Percentiles rank a stretch among this genome's conserved stretches.
Evolutionary conservation across 2,797 vertebrate genomes (phyloP).

Genomic region (Callimico goeldii): DNA sequence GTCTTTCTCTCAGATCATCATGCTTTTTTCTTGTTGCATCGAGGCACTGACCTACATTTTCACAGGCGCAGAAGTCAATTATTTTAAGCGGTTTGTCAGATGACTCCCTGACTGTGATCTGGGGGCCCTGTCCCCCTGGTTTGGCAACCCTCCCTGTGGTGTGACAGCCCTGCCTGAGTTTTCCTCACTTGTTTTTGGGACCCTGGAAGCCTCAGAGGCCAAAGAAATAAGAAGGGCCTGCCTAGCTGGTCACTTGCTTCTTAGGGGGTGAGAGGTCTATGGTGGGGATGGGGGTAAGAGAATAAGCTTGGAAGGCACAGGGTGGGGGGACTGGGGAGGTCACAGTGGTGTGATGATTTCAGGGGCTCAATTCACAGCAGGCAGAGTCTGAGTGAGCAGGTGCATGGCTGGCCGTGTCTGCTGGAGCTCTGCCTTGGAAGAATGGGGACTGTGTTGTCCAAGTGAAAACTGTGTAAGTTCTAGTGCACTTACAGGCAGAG

Average conservation of each 20-base stretch:
- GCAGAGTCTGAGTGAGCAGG: not conserved
- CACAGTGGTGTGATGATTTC: not conserved
- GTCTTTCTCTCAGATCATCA: constrained; percentile 75
- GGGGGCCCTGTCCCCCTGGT: not conserved
- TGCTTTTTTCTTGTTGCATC: constrained; percentile 74
- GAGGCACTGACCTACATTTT: constrained; percentile 83
- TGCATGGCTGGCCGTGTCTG: fast-evolving
- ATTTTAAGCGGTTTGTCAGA: constrained; percentile 76
- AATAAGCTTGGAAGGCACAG: not conserved
- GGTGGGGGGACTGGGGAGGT: fast-evolving
- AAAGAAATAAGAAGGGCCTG: not conserved
- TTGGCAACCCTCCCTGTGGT: not conserved
- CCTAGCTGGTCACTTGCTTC: not conserved
- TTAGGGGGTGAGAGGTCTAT: not conserved
- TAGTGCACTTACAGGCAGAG: not conserved
- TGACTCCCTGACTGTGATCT: not conserved
- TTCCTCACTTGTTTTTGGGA: too few species aligned
- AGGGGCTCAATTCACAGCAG: not conserved
- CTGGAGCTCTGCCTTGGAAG: not conserved
- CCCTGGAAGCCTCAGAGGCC: not conserved
- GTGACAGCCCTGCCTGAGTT: not conserved
- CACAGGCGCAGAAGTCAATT: constrained; percentile 75
- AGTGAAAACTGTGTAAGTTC: not conserved
- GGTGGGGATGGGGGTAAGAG: fast-evolving
- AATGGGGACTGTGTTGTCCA: not conserved